Conservation (phyloP, 2,113 vertebrate genomes). For the Hydrolagus affinis region DNA sequence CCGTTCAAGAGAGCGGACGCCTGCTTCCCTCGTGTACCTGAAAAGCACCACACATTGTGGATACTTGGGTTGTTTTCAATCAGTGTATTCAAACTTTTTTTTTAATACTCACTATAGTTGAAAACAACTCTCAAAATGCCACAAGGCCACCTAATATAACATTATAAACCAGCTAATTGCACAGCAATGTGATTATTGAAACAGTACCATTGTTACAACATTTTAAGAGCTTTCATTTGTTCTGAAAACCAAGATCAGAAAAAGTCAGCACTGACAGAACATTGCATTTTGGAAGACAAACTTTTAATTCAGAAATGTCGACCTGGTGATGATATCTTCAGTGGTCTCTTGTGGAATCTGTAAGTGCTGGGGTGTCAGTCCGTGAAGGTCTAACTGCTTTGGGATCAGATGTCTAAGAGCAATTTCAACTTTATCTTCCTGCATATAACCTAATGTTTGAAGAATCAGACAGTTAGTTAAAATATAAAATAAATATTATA, state of each 20-base stretch:
- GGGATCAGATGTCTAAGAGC: slow-evolving; percentile 88
- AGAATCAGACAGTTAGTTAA: not conserved
- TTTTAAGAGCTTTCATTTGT: too few relatives aligned
- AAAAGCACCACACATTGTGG: not conserved
- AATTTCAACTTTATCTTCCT: slow-evolving; percentile 95
- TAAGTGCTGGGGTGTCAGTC: slow-evolving; percentile 80
- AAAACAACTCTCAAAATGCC: too few relatives aligned
- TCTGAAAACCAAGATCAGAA: not conserved
- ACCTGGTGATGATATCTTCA: slow-evolving; percentile 73
- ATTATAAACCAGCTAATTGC: too few relatives aligned
- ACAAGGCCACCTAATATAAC: too few relatives aligned
- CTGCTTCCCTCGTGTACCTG: slow-evolving; percentile 88
- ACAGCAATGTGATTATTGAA: too few relatives aligned
- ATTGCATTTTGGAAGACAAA: not conserved
- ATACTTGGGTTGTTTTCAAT: not conserved
- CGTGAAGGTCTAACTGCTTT: slow-evolving; percentile 87
- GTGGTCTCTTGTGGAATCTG: slow-evolving; percentile 83
- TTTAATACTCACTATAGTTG: too few relatives aligned
- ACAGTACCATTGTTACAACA: not conserved
- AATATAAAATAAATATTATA: not conserved
- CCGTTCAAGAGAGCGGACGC: slow-evolving; percentile 88
- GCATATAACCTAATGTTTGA: slow-evolving; percentile 73
- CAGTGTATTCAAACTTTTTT: not conserved
- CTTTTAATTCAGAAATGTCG: not conserved
- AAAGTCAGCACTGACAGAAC: not conserved